Evolutionary conservation across 2,797 vertebrate species (phyloP).

Genomic region (Sebastes dallii): DNA sequence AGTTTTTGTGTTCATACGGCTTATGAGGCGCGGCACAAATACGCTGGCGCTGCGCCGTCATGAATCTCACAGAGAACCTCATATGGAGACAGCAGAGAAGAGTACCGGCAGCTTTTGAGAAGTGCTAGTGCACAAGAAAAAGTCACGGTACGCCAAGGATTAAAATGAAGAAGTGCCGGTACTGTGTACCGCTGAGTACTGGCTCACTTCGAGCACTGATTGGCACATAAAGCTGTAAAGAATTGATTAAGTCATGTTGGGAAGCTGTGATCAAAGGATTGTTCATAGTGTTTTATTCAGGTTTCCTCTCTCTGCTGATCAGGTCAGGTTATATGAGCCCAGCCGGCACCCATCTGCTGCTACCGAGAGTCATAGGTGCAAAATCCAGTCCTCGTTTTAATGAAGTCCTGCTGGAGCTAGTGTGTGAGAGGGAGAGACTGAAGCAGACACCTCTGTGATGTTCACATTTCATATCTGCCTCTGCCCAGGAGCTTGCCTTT

Average conservation of each 20-base stretch:
- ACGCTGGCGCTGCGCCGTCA: no score
- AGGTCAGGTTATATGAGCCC: constrained; percentile 37
- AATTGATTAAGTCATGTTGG: constrained; percentile 30
- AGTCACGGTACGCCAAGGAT: no score
- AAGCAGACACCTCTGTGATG: constrained; percentile 75
- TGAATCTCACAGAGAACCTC: no score
- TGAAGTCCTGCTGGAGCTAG: constrained; percentile 71
- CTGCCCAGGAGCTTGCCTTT: constrained; percentile 76
- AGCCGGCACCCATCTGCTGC: constrained; percentile 34
- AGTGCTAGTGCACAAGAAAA: no score
- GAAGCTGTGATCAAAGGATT: constrained; percentile 55
- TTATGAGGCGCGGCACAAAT: no score
- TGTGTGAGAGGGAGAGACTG: constrained; percentile 56
- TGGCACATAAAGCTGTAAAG: constrained; percentile 28
- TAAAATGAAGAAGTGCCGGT: no score
- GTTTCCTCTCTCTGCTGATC: constrained; percentile 29
- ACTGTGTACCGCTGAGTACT: no score
- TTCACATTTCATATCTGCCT: constrained; percentile 83
- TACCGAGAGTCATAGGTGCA: constrained; percentile 39
- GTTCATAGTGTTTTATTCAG: constrained; percentile 15
- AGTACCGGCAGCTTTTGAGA: no score
- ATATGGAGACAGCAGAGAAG: no score
- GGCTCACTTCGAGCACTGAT: neutral
- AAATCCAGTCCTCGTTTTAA: constrained; percentile 71
- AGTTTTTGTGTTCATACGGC: no score